Conservation (phyloP, 2,888 invertebrate species). For the Penaeus monodon region DNA sequence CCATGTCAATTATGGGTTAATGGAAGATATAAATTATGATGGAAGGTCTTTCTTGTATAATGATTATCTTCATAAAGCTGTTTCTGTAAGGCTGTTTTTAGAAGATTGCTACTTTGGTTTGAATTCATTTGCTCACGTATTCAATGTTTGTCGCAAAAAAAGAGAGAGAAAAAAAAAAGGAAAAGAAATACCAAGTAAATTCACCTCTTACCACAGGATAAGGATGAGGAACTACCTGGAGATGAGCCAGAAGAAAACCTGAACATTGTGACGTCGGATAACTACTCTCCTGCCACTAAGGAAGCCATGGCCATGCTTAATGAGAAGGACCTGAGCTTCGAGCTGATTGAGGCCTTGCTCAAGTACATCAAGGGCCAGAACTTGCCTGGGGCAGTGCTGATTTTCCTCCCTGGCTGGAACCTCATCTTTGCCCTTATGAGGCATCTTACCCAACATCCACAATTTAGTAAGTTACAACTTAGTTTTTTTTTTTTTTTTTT, state of each 20-base stretch:
- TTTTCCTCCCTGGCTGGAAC: slow-evolving; percentile 98
- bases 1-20: too few relatives aligned
- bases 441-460: slow-evolving; percentile 81
- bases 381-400: slow-evolving; percentile 86
- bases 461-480: slow-evolving; percentile 76
- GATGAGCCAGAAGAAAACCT: slow-evolving; percentile 78
- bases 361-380: slow-evolving; percentile 72
- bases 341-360: slow-evolving; percentile 81
- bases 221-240: slow-evolving; percentile 57
- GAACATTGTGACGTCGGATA: slow-evolving; percentile 74
- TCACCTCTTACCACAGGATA: slow-evolving; percentile 32
- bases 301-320: slow-evolving; percentile 77
- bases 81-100: neutral
- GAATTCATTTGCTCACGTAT: neutral
- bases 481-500: neutral
- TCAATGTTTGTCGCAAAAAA: neutral
- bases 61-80: neutral
- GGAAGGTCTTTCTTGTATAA: neutral
- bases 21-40: too few relatives aligned
- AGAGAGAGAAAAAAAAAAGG: too few relatives aligned
- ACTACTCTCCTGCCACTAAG: slow-evolving; percentile 74
- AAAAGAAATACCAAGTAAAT: too few relatives aligned
- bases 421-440: slow-evolving; percentile 92
- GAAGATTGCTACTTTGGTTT: neutral
- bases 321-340: slow-evolving; percentile 93